Evolutionary conservation across 37 sponge, comb jelly and placozoan species (phyloP).

Genomic region (Lycopodina hypogea): DNA sequence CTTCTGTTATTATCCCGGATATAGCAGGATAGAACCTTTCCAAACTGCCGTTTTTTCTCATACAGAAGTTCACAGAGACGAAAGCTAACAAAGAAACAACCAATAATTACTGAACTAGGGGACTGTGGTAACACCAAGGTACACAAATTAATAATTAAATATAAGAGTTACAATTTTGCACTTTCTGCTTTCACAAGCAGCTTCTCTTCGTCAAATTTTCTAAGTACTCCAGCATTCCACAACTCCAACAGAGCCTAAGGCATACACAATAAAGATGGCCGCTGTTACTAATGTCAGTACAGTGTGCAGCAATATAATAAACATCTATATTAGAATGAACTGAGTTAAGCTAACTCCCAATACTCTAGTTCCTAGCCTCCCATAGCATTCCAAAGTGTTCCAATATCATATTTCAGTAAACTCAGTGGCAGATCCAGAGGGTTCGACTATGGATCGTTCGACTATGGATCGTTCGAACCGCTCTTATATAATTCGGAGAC

Average conservation of each 20-base stretch:
- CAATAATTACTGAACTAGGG: not conserved
- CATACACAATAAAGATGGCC: not conserved
- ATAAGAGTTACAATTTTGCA: conserved; percentile 68
- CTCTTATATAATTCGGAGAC: too few relatives aligned
- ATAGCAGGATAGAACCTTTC: conserved; percentile 81
- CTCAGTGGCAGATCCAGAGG: too few relatives aligned
- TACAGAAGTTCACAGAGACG: conserved; percentile 76
- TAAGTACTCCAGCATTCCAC: conserved; percentile 66
- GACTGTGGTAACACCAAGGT: not conserved
- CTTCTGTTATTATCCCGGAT: conserved; percentile 60
- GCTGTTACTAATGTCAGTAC: not conserved
- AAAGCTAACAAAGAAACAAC: conserved; percentile 39
- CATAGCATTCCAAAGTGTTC: too few relatives aligned
- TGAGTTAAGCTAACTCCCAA: too few relatives aligned
- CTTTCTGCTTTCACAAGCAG: conserved; percentile 68
- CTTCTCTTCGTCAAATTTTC: conserved; percentile 74
- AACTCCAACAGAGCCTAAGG: conserved; percentile 73
- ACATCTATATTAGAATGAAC: not conserved
- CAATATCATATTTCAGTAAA: too few relatives aligned
- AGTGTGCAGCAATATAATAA: not conserved
- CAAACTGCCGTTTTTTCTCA: conserved; percentile 70
- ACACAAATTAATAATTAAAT: not conserved
- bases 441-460: too few relatives aligned
- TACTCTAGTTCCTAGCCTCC: too few relatives aligned
- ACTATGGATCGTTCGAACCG: too few relatives aligned